Base-by-base conservation (phyloP, 2,113 vertebrate species). In the Pterocles burchelli region DNA sequence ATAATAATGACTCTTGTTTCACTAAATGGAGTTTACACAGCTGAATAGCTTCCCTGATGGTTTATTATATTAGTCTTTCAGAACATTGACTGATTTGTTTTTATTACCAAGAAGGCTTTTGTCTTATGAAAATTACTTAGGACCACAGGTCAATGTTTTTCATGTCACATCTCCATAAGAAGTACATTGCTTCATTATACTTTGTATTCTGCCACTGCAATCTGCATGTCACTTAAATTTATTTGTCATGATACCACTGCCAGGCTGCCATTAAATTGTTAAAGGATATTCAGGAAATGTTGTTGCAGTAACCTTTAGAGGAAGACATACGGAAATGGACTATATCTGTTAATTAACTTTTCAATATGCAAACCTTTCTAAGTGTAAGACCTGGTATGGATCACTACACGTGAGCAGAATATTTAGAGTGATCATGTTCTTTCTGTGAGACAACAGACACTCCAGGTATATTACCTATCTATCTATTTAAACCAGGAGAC, bases 101-200 rank as follows among this genome's bases (percentile, higher is more conserved):
- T 89, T 89, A 93, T 94, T 97, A 96, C 66, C 75, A 93, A 93
- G 91, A 97, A 97, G 96, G 96, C 92, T 97, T 97, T 96, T 96
- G 92, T 93, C 89, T 96, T 97, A 91, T 87, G 89, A 97, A 97
- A 95, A 95, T 86, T 49, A 86, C 80, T 96, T 78, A 51, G 65
- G 90, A 95, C 88, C 86, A 79, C 73, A 96, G 97, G 96, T 95
- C 96, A 97, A 80, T 96, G 95, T 90, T 94, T 93, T 94, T 77
- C 57, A 65, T 83, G 94, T 96, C 95, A 85, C 63, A 86, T 93
- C 88, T 95, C 94, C 70, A 58, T 95, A 91, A 88, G 79, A 90
- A 83, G 75, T 67, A 76, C 51, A 78, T 86, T 66, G 72, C 91
- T 95, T 88, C 67, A 49, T 95, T 85, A 75, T 89, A 91, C 83